Base-by-base conservation (phyloP, 2,888 invertebrate species). In the Shargacucullia verbasci region DNA sequence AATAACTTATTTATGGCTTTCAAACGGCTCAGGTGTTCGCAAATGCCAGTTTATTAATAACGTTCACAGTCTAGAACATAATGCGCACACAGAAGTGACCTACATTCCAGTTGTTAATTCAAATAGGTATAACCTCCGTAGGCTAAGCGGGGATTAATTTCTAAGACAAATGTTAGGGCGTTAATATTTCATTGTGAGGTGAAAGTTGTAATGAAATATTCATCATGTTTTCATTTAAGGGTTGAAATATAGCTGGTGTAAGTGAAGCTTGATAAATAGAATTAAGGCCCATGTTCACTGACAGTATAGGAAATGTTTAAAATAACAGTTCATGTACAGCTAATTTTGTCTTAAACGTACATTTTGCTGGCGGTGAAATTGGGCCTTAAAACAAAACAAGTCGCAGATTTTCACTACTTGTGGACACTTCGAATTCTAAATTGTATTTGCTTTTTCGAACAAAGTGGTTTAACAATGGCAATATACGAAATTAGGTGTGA, bases 91-190 rank as follows among this genome's bases (percentile, higher is more conserved):
- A 48, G 46, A 52, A 52, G 49, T 33, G 74, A 72, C 61, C 74
- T 72, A 73, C 46, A 65, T 72, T 73, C 46, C 55, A 52, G 50
- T 37, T 53, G 46, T 54, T 49, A 63, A 69, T 59, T 56, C 54
- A 72, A 68, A 70, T 54, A 65, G 45, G 56, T 59, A 27, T 7
- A 53, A 49, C 59, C 54, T 65, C 66, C 66, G 54, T 65, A 45
- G 48, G 37, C 31, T 55, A 59, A 61, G 41, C 48, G 38, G 9
- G 40, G 47, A 59, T 70, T 61, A 61, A 59, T 70, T 61, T 65
- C 61, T 52, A 59, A 62, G 59, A 70, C 65, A 66, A 73, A 70
- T 60, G 53, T 62, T 55, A 20, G 40, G 52, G 35, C 49, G 34
- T 61, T 65, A 61, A 67, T 67, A 72, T 54, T 70, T 57, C 43